phyloP scores from a whole-genome alignment of 1,140 invertebrate genomes.

The Brachionus plicatilis region DNA sequence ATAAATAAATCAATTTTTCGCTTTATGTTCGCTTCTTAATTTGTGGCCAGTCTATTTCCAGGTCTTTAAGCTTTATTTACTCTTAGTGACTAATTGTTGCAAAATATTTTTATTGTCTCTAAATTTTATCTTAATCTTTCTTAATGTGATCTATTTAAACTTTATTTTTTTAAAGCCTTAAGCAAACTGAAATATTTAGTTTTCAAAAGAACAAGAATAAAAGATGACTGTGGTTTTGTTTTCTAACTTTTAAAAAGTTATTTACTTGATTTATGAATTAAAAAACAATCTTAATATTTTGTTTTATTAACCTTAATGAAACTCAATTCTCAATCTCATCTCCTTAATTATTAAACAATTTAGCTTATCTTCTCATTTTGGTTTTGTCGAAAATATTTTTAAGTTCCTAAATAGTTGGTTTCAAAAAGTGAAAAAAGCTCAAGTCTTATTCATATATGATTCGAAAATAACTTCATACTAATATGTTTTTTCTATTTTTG shows the following conservation, averaged over 20 bases:
- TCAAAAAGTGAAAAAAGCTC: background rate
- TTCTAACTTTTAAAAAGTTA: background rate
- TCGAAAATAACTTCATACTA: background rate
- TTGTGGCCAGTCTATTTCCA: background rate
- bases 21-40: background rate
- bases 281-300: conserved; percentile 19
- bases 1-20: background rate
- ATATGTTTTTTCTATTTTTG: background rate
- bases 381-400: background rate
- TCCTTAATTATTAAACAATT: conserved; percentile 17
- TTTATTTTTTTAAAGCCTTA: background rate
- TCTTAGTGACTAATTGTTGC: background rate
- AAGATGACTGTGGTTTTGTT: conserved; percentile 16
- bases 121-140: background rate
- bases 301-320: background rate
- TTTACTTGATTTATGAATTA: conserved; percentile 31
- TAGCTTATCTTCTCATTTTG: background rate
- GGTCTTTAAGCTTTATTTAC: background rate
- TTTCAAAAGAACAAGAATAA: background rate
- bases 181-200: background rate
- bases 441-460: background rate
- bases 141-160: conserved; percentile 17
- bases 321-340: background rate
- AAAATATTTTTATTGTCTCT: conserved; percentile 2
- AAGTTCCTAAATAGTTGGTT: background rate